phyloP scores from a whole-genome alignment of 2,113 vertebrate genomes.

The Seriola aureovittata region DNA sequence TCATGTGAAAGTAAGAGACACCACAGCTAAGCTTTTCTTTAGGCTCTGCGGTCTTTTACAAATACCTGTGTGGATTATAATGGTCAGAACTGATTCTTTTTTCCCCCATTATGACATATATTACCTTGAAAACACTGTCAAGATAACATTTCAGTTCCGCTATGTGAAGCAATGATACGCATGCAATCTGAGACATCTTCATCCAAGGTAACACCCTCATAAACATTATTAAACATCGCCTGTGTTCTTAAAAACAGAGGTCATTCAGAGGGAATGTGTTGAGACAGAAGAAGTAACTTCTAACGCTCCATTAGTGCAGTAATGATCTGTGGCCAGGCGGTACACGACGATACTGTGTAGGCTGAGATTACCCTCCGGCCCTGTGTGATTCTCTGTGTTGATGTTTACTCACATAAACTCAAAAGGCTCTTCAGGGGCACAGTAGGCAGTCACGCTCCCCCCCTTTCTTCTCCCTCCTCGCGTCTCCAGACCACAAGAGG shows the following conservation, averaged over 20 bases:
- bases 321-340: not conserved
- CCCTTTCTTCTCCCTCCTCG: conserved; percentile 12
- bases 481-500: conserved; percentile 67
- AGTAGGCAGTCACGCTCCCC: conserved; percentile 40
- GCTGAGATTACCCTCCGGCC: conserved; percentile 49
- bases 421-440: conserved; percentile 47
- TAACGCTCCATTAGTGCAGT: conserved; percentile 22
- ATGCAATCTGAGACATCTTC: not conserved
- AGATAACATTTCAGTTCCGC: conserved; percentile 7
- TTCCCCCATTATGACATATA: conserved; percentile 8
- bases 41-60: conserved; percentile 27
- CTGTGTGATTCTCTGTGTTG: conserved; percentile 42
- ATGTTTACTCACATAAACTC: conserved; percentile 56
- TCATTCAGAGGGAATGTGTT: not conserved
- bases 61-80: conserved; percentile 30
- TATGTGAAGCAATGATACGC: not conserved
- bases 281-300: not conserved
- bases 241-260: not conserved
- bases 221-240: not conserved
- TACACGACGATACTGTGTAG: conserved; percentile 1
- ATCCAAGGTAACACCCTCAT: not conserved
- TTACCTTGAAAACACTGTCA: conserved; percentile 5
- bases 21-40: conserved; percentile 17
- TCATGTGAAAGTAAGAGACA: conserved; percentile 46
- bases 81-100: conserved; percentile 11